phyloP scores from a whole-genome alignment of 1,140 invertebrate genomes.

The Littorina saxatilis region DNA sequence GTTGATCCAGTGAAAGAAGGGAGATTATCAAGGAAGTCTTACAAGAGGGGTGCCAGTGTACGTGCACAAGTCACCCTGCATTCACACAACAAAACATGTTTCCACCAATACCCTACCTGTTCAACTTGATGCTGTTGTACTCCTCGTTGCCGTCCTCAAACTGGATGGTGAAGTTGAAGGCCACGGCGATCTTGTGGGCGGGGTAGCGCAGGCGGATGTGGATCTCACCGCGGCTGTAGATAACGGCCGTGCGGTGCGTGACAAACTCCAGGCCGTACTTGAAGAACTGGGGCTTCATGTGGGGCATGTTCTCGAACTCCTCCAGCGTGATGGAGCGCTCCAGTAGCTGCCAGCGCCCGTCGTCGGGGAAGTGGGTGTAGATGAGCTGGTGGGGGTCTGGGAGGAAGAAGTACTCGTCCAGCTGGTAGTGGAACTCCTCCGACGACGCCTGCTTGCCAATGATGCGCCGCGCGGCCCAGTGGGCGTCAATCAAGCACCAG shows the following conservation, averaged over 20 bases:
- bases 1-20: too few species aligned
- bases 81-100: too few species aligned
- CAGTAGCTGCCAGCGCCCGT: constrained; percentile 73
- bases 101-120: constrained; percentile 47
- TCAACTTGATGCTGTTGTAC: constrained; percentile 69
- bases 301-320: constrained; percentile 76
- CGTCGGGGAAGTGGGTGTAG: constrained; percentile 75
- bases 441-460: constrained; percentile 73
- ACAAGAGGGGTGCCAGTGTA: too few species aligned
- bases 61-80: too few species aligned
- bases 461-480: constrained; percentile 75
- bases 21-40: too few species aligned
- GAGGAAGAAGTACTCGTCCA: constrained; percentile 76
- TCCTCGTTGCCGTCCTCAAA: constrained; percentile 73
- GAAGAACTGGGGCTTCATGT: constrained; percentile 76
- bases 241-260: constrained; percentile 72
- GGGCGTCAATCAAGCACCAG: constrained; percentile 75
- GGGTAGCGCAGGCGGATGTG: constrained; percentile 68
- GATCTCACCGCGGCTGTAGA: constrained; percentile 68
- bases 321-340: constrained; percentile 66
- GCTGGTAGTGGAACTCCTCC: constrained; percentile 74
- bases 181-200: constrained; percentile 66
- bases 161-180: constrained; percentile 74
- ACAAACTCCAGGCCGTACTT: constrained; percentile 75
- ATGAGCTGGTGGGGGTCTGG: constrained; percentile 74